phyloP scores from a whole-genome alignment of 2,888 invertebrate genomes.

The Gasteruption jaculator region DNA sequence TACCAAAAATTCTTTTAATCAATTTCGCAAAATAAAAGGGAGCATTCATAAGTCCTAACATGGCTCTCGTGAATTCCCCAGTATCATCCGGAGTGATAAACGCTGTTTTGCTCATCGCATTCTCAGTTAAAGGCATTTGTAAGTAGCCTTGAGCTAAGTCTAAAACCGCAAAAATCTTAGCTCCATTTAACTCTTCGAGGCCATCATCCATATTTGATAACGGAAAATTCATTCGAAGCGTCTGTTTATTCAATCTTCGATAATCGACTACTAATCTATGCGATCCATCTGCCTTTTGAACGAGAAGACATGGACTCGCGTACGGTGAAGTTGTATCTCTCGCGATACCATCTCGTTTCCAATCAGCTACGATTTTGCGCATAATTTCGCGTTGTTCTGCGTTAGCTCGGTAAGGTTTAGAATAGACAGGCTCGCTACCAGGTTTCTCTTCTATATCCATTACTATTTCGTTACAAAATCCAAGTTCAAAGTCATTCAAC shows the following conservation, averaged over 20 bases:
- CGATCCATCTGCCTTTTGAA: constrained; percentile 13
- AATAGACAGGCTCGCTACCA: constrained; percentile 10
- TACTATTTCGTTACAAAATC: constrained; percentile 14
- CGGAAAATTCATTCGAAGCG: constrained; percentile 10
- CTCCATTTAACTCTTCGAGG: constrained; percentile 7
- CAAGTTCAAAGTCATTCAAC: constrained; percentile 16
- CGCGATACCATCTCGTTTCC: constrained; percentile 20
- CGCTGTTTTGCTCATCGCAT: constrained; percentile 20
- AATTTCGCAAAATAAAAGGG: constrained; percentile 28
- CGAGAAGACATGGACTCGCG: constrained; percentile 15
- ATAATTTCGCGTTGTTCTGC: constrained; percentile 15
- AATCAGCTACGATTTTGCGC: constrained; percentile 19
- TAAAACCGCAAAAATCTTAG: constrained; percentile 4
- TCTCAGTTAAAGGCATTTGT: constrained; percentile 20
- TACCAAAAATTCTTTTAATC: constrained; percentile 20
- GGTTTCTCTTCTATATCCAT: constrained; percentile 23
- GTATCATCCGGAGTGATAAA: constrained; percentile 28
- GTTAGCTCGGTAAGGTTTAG: constrained; percentile 16
- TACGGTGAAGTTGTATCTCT: constrained; percentile 15
- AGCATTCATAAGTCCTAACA: constrained; percentile 34
- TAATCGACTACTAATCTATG: constrained; percentile 16
- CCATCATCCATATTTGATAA: constrained; percentile 16
- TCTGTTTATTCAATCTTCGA: constrained; percentile 15
- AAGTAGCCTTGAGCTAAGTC: constrained; percentile 22
- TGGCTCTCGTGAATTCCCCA: constrained; percentile 29